Evolutionary conservation across 2,797 vertebrate species (phyloP), one percentile per base, ranked within the genome.

Genomic region (Xiphophorus birchmanni): DNA sequence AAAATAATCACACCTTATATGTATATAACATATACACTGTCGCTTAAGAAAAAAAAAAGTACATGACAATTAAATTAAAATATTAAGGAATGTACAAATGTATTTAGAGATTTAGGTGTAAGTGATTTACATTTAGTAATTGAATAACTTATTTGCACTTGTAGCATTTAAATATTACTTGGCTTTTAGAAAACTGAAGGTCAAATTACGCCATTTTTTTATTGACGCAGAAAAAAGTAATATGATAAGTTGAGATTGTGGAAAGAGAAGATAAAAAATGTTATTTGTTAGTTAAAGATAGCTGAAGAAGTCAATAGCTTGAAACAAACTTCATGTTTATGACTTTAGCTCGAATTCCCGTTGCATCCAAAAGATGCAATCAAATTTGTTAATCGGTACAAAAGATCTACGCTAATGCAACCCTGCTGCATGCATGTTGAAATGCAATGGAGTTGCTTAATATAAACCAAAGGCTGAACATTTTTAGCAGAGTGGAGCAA

Each of bases 381-480:
- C 45, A 82, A 42, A 80, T 54, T n/a, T 50, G 35, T 26, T 17
- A 65, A 65, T 65, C 60, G 1, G 73, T 56, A 47, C 75, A 50
- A 7, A 23, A 79, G 35, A 75, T 58, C 15, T 21, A 65, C 7
- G 0, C 2, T 72, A 67, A 56, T 50, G 40, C 54, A 82, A 71
- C 58, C 21, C 81, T 79, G 74, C 74, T 32, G 50, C 50, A 47
- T 52, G 63, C 37, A 79, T 73, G 77, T 50, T 73, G 73, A 72
- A 82, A 83, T 82, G 71, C 40, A 9, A 45, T 47, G 40, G 23
- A 79, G 47, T 48, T 73, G 9, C 50, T 60, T 73, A 23, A 87
- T 54, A 50, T 50, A 18, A 82, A 29, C 54, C 78, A 88, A 67
- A 76, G 9, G 40, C 47, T 32, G 13, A 77, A 76, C 0, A 76